phyloP scores from a whole-genome alignment of 2,797 vertebrate species.

The Sebastes dallii region DNA sequence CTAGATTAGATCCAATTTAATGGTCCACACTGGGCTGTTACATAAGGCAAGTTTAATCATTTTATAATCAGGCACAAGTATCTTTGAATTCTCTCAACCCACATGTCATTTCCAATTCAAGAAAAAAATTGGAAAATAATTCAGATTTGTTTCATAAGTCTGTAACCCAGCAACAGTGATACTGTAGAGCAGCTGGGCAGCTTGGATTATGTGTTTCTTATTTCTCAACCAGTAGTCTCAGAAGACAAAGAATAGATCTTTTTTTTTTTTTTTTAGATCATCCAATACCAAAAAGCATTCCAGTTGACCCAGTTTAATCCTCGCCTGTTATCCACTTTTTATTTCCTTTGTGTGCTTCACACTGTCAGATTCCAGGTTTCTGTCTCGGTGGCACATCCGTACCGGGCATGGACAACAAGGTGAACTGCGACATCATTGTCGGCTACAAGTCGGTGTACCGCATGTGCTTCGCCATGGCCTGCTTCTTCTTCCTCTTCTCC shows the following conservation, averaged over 20 bases:
- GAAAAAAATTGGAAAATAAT: background rate
- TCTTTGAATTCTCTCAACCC: background rate
- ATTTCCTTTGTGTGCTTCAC: background rate
- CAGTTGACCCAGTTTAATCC: background rate
- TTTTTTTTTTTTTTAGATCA: background rate
- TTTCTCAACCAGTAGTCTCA: background rate
- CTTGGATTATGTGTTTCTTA: background rate
- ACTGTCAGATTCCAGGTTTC: conserved; percentile 89
- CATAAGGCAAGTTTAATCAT: background rate
- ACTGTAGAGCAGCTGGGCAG: background rate
- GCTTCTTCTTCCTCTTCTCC: conserved; percentile 92
- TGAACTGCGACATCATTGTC: conserved; percentile 88
- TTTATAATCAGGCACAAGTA: background rate
- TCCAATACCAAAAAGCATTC: background rate
- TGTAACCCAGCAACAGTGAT: conserved; percentile 42
- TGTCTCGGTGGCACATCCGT: conserved; percentile 75
- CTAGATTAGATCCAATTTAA: background rate
- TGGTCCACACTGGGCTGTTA: background rate
- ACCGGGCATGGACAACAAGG: conserved; percentile 62
- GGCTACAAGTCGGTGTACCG: conserved; percentile 93
- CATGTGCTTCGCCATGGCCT: conserved; percentile 89
- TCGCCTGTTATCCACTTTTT: background rate
- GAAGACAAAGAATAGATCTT: background rate
- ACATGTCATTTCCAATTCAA: background rate
- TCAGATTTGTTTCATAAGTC: conserved; percentile 1